Base-by-base conservation (phyloP, 2,888 invertebrate genomes). In the Agrotis ipsilon region DNA sequence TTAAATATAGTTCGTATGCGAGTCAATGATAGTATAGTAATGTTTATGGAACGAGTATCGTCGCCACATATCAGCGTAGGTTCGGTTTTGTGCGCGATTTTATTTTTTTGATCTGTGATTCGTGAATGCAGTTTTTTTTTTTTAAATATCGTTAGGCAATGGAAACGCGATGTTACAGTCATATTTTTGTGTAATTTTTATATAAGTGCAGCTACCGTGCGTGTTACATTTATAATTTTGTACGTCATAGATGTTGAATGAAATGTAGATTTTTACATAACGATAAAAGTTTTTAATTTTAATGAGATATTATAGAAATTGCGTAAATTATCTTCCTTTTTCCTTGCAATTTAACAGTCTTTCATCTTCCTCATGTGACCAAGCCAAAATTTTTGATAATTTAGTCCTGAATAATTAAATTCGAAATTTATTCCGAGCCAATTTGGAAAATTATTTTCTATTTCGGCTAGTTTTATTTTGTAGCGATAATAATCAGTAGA, bases 61-160 rank as follows among this genome's bases (percentile, higher is more conserved):
- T 80, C 79, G 85, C 89, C 93, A 93, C 95, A 95, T 95, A 94
- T 95, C 95, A 94, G 82, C 86, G 76, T 91, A 86, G 88, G 84
- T 86, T 90, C 89, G 90, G 88, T 89, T 86, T 83, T 85, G 87
- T 81, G 88, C 90, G 91, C 88, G 88, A 79, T 85, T 86, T 83
- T 76, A 81, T 80, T 83, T 88, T 91, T 88, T 91, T 89, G 89
- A 92, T 94, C 94, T 95, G 95, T 95, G 95, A 95, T 95, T 93
- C 75, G 87, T 89, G 90, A 89, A 92, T 91, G 92, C 92, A 91
- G 90, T 93, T 92, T 90, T 87, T 87, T 90, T 87, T 87, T 72
- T 83, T 74, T 19, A 1, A 86, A 82, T 80, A 83, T 75, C 77
- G 72, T 86, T 83, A 85, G 81, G 79, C 86, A 84, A 80, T 66